Percentiles rank a stretch among this genome's conserved stretches.
Evolutionary conservation across 2,888 invertebrate species (phyloP).

Genomic region (Agrotis exclamationis): DNA sequence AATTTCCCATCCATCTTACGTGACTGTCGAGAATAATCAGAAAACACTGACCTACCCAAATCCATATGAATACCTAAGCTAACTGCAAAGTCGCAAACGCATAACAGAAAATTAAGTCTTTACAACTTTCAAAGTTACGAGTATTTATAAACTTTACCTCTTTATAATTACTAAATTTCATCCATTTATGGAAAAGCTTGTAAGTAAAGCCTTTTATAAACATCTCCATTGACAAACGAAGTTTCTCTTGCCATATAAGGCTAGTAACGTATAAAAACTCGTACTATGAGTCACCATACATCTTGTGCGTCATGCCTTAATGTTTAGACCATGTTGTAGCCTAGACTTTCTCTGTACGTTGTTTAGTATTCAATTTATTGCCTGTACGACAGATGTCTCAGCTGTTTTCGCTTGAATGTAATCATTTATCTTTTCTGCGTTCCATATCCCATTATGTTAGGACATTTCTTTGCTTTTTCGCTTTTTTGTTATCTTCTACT

Average conservation of each 20-base stretch:
- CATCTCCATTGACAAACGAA: slow-evolving; percentile 25
- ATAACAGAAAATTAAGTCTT: too few species aligned
- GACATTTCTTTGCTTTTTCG: neutral
- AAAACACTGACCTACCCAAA: slow-evolving; percentile 9
- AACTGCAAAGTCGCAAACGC: too few species aligned
- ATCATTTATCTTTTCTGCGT: neutral
- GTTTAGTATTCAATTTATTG: slow-evolving; percentile 16
- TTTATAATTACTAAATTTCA: too few species aligned
- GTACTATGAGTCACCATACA: slow-evolving; percentile 52
- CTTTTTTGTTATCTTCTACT: neutral
- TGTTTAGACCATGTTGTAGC: slow-evolving; percentile 30
- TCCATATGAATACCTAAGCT: too few species aligned
- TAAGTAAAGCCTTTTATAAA: slow-evolving; percentile 16
- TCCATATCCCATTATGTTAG: neutral
- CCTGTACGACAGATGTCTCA: slow-evolving; percentile 13
- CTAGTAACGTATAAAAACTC: slow-evolving; percentile 38
- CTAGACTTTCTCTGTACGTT: slow-evolving; percentile 50
- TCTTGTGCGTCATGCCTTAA: slow-evolving; percentile 54
- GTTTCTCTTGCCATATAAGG: slow-evolving; percentile 58
- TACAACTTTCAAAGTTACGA: too few species aligned
- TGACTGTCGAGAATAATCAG: neutral
- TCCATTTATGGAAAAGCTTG: slow-evolving; percentile 31
- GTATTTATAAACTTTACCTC: too few species aligned
- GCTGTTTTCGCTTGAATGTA: neutral
- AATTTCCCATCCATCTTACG: too few species aligned